Base-by-base conservation (phyloP, 2,113 vertebrate species). In the Psammodynastes pulverulentus region DNA sequence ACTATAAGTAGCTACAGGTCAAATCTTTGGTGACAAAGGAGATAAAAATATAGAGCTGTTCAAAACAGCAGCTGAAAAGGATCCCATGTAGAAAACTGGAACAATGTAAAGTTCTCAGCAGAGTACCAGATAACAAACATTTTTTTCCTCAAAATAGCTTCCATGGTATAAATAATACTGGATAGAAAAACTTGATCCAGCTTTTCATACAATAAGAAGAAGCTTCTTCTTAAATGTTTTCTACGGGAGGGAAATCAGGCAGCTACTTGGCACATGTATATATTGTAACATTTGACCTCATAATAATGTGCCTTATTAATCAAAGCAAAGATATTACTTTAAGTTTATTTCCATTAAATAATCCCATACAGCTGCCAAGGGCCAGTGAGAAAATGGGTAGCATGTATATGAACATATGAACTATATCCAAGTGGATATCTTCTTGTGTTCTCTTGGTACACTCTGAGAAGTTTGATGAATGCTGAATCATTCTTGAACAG, bases 401-500 rank as follows among this genome's bases (percentile, higher is more conserved):
- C 45, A 43, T 26, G 0, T 49, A 12, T 49, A 49, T 49, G 10
- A 49, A 49, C 2, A 49, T 49, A 49, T 49, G 9, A 12, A 12
- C 48, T 12, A 26, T 84, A 23, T 84, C 29, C 52, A 85, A 85
- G 85, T 72, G 53, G 45, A 58, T 1, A 24, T 51, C 7, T 84
- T 39, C 48, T 54, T 89, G n/a, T 43, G n/a, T 49, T 89, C 45
- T 84, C 91, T 92, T 89, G 53, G 29, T 94, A 92, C 93, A 91
- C 72, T 10, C 43, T 1, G 1, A 52, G 89, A 53, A 89, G 90
- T 89, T 86, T 94, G 89, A 62, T 88, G 95, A 89, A 26, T 91
- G 23, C 89, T 87, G 7, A 86, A 91, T 84, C 88, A 95, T 86
- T 96, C 93, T 90, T 88, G 90, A 2, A 17, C 91, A 90, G 23